Evolutionary conservation across 2,888 invertebrate genomes (phyloP).

Genomic region (Nebria salina): DNA sequence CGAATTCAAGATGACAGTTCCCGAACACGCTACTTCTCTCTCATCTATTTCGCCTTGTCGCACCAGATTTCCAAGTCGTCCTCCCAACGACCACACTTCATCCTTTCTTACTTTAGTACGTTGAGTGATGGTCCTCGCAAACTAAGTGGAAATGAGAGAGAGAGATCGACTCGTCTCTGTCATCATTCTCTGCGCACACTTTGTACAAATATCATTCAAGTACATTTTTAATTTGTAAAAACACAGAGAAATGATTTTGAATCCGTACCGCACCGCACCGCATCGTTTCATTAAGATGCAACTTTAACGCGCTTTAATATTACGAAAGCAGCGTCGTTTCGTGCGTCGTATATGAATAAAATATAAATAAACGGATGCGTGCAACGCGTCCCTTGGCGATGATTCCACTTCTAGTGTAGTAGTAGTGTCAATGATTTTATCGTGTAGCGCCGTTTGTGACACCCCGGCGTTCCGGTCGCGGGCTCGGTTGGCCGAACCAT

Average conservation of each 20-base stretch:
- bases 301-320: too few species aligned
- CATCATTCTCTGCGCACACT: background rate
- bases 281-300: too few species aligned
- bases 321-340: background rate
- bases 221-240: too few species aligned
- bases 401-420: constrained; percentile 10
- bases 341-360: constrained; percentile 7
- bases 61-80: constrained; percentile 6
- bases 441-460: constrained; percentile 6
- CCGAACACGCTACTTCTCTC: constrained; percentile 5
- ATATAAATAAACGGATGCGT: constrained; percentile 9
- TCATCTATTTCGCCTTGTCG: background rate
- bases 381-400: constrained; percentile 29
- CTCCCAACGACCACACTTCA: background rate
- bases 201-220: background rate
- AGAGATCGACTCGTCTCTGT: background rate
- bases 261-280: too few species aligned
- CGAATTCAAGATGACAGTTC: constrained; percentile 12
- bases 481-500: background rate
- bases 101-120: background rate
- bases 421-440: constrained; percentile 21
- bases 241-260: too few species aligned
- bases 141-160: background rate
- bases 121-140: background rate
- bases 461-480: background rate